phyloP scores from a whole-genome alignment of 1,140 invertebrate genomes.

The Tachypleus tridentatus region DNA sequence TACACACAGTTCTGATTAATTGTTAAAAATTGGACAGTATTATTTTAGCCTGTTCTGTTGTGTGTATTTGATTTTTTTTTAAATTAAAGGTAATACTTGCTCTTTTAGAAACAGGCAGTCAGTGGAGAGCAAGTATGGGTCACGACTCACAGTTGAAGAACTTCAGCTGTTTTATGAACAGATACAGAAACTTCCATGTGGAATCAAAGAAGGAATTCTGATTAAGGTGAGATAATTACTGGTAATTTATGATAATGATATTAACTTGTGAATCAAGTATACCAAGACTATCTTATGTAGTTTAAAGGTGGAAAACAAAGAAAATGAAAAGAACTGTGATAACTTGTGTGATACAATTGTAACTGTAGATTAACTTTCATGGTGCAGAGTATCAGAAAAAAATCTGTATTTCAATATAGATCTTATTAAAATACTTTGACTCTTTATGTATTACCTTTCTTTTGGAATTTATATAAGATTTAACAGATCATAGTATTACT shows the following conservation, averaged over 20 bases:
- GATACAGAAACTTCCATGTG: slow-evolving; percentile 70
- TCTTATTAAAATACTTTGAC: too few relatives aligned
- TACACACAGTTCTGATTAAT: too few relatives aligned
- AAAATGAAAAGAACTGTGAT: background rate
- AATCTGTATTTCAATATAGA: too few relatives aligned
- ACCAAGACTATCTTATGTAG: background rate
- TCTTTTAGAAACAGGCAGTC: slow-evolving; percentile 50
- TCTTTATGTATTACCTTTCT: too few relatives aligned
- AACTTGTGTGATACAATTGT: background rate
- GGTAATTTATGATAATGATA: background rate
- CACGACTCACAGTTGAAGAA: slow-evolving; percentile 75
- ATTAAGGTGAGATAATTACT: slow-evolving; percentile 45
- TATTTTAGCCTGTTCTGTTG: too few relatives aligned
- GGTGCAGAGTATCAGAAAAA: too few relatives aligned
- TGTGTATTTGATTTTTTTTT: too few relatives aligned
- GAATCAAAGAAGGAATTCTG: slow-evolving; percentile 60
- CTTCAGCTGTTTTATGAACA: slow-evolving; percentile 73
- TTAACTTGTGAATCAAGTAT: background rate
- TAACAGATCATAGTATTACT: too few relatives aligned
- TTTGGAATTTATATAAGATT: too few relatives aligned
- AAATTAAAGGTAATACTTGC: background rate
- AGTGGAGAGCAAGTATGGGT: slow-evolving; percentile 56
- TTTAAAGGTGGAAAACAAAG: background rate
- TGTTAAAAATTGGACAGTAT: too few relatives aligned
- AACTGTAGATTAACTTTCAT: background rate